Evolutionary conservation across 2,797 vertebrate species (phyloP).

Genomic region (Gouania willdenowi): DNA sequence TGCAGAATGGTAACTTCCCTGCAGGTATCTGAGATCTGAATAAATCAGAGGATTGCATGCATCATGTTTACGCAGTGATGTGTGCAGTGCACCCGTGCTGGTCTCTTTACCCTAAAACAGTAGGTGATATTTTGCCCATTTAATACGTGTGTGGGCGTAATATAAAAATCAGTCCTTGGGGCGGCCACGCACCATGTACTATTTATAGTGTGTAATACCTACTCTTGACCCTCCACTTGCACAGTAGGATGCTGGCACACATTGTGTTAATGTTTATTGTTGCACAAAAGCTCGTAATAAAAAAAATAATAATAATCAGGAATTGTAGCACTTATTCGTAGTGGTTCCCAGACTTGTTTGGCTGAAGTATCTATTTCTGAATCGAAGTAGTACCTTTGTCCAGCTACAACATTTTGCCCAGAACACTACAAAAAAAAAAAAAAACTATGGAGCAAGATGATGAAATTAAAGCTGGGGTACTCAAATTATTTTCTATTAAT

Average conservation of each 20-base stretch:
- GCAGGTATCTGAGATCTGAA: slow-evolving; percentile 27
- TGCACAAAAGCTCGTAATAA: too few relatives aligned
- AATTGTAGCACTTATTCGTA: too few relatives aligned
- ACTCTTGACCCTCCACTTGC: slow-evolving; percentile 3
- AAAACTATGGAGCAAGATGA: too few relatives aligned
- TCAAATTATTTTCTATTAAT: too few relatives aligned
- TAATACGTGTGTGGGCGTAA: slow-evolving; percentile 3
- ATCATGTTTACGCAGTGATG: slow-evolving; percentile 28
- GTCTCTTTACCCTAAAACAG: slow-evolving; percentile 20
- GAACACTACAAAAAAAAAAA: too few relatives aligned
- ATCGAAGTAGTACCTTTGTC: too few relatives aligned
- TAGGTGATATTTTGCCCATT: slow-evolving; percentile 17
- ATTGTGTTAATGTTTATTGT: neutral
- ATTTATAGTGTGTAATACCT: slow-evolving; percentile 5
- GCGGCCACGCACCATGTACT: neutral
- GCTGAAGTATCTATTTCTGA: too few relatives aligned
- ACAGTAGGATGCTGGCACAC: neutral
- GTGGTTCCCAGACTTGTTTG: too few relatives aligned
- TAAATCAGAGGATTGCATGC: slow-evolving; percentile 26
- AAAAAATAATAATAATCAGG: too few relatives aligned
- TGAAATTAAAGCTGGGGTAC: too few relatives aligned
- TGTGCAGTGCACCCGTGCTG: slow-evolving; percentile 16
- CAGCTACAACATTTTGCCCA: too few relatives aligned
- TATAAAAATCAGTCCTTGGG: slow-evolving; percentile 9
- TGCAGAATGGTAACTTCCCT: slow-evolving; percentile 5